Evolutionary conservation across 2,113 vertebrate genomes (phyloP).

Genomic region (Danionella cerebrum): DNA sequence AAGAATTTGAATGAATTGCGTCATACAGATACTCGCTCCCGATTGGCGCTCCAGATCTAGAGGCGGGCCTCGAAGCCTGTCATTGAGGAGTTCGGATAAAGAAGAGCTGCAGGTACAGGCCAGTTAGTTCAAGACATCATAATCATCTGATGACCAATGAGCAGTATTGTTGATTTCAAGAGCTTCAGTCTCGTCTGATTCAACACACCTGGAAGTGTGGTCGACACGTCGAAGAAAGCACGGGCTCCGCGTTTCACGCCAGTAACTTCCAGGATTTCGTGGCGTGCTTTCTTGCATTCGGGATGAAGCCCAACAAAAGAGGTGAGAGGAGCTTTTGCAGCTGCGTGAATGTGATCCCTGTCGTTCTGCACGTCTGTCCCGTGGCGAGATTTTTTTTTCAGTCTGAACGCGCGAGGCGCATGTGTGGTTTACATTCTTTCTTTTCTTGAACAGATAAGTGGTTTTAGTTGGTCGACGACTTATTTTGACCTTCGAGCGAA

Average conservation of each 20-base stretch:
- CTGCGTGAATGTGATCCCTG: conserved; percentile 47
- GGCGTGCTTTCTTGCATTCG: conserved; percentile 53
- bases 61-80: conserved; percentile 34
- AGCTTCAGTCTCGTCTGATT: neutral
- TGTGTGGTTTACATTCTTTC: conserved; percentile 2
- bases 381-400: conserved; percentile 36
- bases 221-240: neutral
- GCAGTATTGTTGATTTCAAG: neutral
- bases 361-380: conserved; percentile 61
- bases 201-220: neutral
- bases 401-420: conserved; percentile 31
- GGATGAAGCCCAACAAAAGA: conserved; percentile 72
- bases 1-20: conserved; percentile 33
- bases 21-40: conserved; percentile 34
- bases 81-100: conserved; percentile 56
- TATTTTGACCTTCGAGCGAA: neutral
- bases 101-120: conserved; percentile 60
- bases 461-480: too few species aligned
- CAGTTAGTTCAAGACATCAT: conserved; percentile 43
- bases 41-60: conserved; percentile 32
- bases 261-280: conserved; percentile 62
- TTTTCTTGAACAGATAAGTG: neutral
- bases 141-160: conserved; percentile 28
- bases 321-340: conserved; percentile 49
- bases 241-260: conserved; percentile 51